Percentiles rank a stretch among this genome's conserved stretches.
These are phyloP conservation scores for Neogale vison DNA, from an alignment of 2,113 vertebrate species.

Conservation along the genomic window DNA sequence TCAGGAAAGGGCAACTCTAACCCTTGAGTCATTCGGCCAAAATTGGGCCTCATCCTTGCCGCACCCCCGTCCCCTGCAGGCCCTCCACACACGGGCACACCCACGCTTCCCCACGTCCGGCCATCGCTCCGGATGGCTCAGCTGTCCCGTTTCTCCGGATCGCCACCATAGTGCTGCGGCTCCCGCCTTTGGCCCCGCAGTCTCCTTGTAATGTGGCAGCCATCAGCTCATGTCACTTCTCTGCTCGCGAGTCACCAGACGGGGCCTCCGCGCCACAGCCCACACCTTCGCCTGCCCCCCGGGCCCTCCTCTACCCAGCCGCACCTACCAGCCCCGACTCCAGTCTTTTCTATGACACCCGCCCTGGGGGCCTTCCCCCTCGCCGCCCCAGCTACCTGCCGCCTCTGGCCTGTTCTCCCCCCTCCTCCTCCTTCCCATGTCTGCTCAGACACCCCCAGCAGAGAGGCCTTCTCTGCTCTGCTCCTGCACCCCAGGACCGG, in stretches of 20 bases:
- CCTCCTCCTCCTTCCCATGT: rapidly evolving
- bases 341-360: background rate
- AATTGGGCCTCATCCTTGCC: background rate
- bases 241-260: background rate
- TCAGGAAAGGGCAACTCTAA: background rate
- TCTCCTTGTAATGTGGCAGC: background rate
- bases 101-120: rapidly evolving
- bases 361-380: background rate
- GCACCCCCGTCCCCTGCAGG: rapidly evolving
- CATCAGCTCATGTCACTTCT: background rate
- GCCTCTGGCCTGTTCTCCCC: background rate
- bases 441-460: background rate
- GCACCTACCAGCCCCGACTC: rapidly evolving
- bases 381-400: rapidly evolving
- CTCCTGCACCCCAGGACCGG: too few species aligned
- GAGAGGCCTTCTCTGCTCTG: background rate
- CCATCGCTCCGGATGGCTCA: background rate
- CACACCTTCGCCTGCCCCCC: background rate
- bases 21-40: background rate
- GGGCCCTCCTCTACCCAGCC: rapidly evolving
- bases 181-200: background rate
- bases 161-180: rapidly evolving
- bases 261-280: background rate
- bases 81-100: background rate
- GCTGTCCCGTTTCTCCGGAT: rapidly evolving